These are phyloP conservation scores for Aurelia aurita DNA, from an alignment of 30 jellyfish, hydroid and myxozoan species.

Conservation along the genomic window DNA sequence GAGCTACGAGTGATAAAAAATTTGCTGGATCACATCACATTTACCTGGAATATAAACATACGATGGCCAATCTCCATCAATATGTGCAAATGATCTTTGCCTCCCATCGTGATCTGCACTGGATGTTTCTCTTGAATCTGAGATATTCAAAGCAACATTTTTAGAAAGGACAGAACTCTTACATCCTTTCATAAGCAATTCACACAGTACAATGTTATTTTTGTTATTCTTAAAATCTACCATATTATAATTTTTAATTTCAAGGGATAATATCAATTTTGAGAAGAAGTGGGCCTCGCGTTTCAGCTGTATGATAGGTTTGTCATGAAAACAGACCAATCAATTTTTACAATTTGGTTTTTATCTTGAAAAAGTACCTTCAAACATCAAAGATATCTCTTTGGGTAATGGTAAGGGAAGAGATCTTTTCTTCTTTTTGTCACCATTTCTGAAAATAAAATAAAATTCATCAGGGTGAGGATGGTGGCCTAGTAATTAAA, in stretches of 20 bases:
- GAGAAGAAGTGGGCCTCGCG: no score
- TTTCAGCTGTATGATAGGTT: no score
- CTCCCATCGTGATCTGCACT: conserved; percentile 37
- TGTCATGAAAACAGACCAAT: no score
- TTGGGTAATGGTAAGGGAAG: conserved; percentile 10
- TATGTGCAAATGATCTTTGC: conserved; percentile 80
- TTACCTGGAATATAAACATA: conserved; percentile 82
- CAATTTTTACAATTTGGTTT: no score
- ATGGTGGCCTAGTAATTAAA: no score
- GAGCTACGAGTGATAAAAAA: no score
- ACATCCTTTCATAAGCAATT: no score
- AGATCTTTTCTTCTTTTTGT: not conserved
- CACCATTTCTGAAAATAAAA: not conserved
- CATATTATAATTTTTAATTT: no score
- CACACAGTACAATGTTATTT: no score
- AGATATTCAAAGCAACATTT: not conserved
- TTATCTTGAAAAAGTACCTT: not conserved
- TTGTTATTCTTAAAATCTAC: no score
- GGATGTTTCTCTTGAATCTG: not conserved
- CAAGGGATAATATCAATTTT: no score
- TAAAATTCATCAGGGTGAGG: no score
- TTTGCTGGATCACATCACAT: not conserved
- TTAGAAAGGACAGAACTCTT: not conserved
- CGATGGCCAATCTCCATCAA: conserved; percentile 95
- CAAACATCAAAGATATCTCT: conserved; percentile 26